Evolutionary conservation across 2,888 invertebrate genomes (phyloP), one percentile per base, ranked within the genome.

Genomic region (Ctenicera cuprea): DNA sequence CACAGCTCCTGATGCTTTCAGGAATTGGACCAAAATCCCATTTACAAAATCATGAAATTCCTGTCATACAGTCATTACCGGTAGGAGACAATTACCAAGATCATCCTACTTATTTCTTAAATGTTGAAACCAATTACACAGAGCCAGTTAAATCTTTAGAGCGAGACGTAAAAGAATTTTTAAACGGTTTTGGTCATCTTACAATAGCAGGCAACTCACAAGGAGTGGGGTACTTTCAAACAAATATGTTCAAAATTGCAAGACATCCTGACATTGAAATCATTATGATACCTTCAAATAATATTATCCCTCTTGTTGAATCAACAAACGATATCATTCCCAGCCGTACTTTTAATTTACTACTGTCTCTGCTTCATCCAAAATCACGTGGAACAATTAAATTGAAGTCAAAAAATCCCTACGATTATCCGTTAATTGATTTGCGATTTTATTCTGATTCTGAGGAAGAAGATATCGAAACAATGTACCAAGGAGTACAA

Each of bases 1-100:
- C 96, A 0, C 95, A 96, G 83, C 85, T 96, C 11, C 85, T 97
- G 57, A 92, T 95, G 94, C 85, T 96, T 12, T 95, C 95, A 0
- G 96, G 96, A 11, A 88, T 95, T 26, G 94, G 94, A 0, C 94
- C 94, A 0, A 85, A 83, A n/a, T 86, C 89, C 0, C 91, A 94
- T 82, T 86, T 94, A 4, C 78, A 84, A 1, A 86, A 90, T 41
- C 81, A 91, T 8, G 88, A 88, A 1, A 93, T 95, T 61, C 83
- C 88, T 0, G 89, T 91, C 4, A 81, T 94, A 45, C 88, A 90
- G 73, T 90, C 94, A 82, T 88, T 94, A 1, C 91, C 91, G 0
- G 95, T 95, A 0, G 95, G 95, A 3, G 89, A 90, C 79, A 94
- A 94, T 85, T 88, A 95, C 0, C 94, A 94, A 84, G 94, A 95